A percentile compares a stretch with the other conserved stretches of the same genome.
phyloP scores from a whole-genome alignment of 2,888 invertebrate species.

The Protodeltote pygarga region DNA sequence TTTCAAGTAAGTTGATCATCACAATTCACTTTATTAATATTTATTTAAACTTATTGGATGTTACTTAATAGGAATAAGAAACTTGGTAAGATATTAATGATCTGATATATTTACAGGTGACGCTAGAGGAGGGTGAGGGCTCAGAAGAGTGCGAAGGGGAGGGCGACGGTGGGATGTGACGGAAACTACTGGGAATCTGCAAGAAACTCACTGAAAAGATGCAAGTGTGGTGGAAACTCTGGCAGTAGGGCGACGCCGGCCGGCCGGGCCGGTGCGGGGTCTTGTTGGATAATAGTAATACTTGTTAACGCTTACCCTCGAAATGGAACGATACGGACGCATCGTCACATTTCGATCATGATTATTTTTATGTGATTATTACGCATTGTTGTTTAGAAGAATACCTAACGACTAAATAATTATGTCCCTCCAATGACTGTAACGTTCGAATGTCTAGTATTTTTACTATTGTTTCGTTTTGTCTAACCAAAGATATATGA shows the following conservation, averaged over 20 bases:
- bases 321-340: constrained; percentile 75
- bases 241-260: constrained; percentile 82
- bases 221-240: constrained; percentile 95
- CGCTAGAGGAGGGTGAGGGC: constrained; percentile 94
- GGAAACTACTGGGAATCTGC: constrained; percentile 96
- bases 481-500: constrained; percentile 84
- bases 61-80: no score
- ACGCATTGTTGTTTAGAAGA: constrained; percentile 83
- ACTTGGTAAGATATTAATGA: constrained; percentile 10
- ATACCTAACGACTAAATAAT: constrained; percentile 82
- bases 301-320: constrained; percentile 85
- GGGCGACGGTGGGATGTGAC: constrained; percentile 93
- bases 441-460: constrained; percentile 81
- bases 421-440: constrained; percentile 86
- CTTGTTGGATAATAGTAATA: constrained; percentile 76
- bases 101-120: constrained; percentile 87
- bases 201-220: constrained; percentile 96
- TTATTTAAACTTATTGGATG: no score
- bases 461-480: constrained; percentile 82
- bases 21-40: neutral
- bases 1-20: constrained; percentile 87
- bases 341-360: constrained; percentile 81
- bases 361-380: constrained; percentile 83
- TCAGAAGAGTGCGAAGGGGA: constrained; percentile 87
- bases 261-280: constrained; percentile 50